phyloP scores from a whole-genome alignment of 2,888 invertebrate species.

The Abrostola triplasia region DNA sequence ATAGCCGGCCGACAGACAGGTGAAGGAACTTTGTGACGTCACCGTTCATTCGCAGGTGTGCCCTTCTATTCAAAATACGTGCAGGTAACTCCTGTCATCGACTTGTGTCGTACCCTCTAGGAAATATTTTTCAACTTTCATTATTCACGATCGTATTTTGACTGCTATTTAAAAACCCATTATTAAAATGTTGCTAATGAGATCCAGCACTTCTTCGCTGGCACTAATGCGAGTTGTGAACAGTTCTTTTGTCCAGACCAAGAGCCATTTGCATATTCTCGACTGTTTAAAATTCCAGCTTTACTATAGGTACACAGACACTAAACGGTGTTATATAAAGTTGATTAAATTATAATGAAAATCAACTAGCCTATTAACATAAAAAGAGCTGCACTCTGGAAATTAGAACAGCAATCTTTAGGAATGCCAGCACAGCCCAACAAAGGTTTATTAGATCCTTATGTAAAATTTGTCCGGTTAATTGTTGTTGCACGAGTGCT shows the following conservation, averaged over 20 bases:
- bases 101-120: constrained; percentile 39
- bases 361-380: constrained; percentile 9
- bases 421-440: constrained; percentile 26
- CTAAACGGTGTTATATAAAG: constrained; percentile 50
- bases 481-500: constrained; percentile 75
- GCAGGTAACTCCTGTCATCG: constrained; percentile 56
- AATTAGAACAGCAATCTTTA: constrained; percentile 11
- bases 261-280: constrained; percentile 72
- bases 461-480: constrained; percentile 62
- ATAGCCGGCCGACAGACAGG: constrained; percentile 68
- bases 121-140: constrained; percentile 57
- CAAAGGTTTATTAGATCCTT: constrained; percentile 60
- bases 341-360: constrained; percentile 43
- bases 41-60: constrained; percentile 71
- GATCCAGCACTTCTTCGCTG: constrained; percentile 65
- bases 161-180: constrained; percentile 60
- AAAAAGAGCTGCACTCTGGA: constrained; percentile 5
- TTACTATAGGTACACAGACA: constrained; percentile 58
- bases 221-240: constrained; percentile 74
- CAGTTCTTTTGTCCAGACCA: constrained; percentile 71
- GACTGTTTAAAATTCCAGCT: constrained; percentile 60
- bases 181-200: constrained; percentile 70
- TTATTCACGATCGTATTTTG: constrained; percentile 54
- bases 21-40: constrained; percentile 76
- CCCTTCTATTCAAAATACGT: constrained; percentile 63